A percentile compares a stretch with the other conserved stretches of the same genome.
phyloP scores from a whole-genome alignment of 1,140 invertebrate genomes.

The Zophobas morio region DNA sequence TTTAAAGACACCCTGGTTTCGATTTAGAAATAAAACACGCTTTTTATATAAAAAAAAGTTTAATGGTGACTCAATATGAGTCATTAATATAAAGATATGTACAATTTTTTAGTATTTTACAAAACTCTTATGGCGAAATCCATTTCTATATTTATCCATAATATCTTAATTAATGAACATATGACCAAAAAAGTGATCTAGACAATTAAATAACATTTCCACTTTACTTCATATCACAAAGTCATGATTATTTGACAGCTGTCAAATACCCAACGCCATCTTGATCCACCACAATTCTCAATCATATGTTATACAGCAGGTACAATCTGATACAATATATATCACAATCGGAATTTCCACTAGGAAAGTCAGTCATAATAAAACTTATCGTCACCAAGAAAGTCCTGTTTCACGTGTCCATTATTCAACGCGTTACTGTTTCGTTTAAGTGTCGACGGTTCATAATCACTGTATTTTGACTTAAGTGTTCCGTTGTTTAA shows the following conservation, averaged over 20 bases:
- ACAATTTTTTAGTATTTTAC: slow-evolving; percentile 42
- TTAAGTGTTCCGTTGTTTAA: slow-evolving; percentile 72
- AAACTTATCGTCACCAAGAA: slow-evolving; percentile 60
- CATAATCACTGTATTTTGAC: slow-evolving; percentile 81
- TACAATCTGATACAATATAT: slow-evolving; percentile 35
- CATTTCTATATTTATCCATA: no score
- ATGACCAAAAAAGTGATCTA: no score
- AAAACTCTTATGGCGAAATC: slow-evolving; percentile 17
- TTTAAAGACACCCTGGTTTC: not conserved
- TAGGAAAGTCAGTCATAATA: slow-evolving; percentile 60
- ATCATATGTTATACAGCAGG: not conserved
- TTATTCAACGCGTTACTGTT: slow-evolving; percentile 78
- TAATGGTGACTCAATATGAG: slow-evolving; percentile 54
- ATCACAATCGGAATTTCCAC: slow-evolving; percentile 32
- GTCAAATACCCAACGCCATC: no score
- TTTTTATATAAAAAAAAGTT: slow-evolving; percentile 11
- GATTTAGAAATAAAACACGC: slow-evolving; percentile 14
- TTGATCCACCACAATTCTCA: no score
- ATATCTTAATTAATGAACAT: no score
- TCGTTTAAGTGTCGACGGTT: slow-evolving; percentile 83
- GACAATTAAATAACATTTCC: no score
- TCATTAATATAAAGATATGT: slow-evolving; percentile 20
- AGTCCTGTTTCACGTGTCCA: slow-evolving; percentile 60
- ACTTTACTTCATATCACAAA: no score
- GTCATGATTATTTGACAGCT: no score